Evolutionary conservation across 64 coral and sea anemone species (phyloP).

Genomic region (Actinia equina): DNA sequence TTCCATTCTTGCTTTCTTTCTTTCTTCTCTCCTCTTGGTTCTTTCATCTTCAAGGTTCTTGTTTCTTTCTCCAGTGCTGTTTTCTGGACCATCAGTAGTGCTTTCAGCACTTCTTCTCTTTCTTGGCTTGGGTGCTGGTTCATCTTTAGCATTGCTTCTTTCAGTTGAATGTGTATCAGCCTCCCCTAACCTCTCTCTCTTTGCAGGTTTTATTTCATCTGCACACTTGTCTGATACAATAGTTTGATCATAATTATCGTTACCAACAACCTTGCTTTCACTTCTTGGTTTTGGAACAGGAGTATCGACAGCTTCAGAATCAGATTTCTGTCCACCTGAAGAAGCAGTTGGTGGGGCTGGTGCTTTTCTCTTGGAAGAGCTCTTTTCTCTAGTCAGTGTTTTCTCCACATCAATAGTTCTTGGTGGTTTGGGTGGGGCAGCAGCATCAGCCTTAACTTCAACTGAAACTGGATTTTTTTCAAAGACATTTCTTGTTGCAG

Average conservation of each 20-base stretch:
- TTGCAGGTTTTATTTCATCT: not conserved
- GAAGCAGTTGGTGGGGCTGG: constrained; percentile 26
- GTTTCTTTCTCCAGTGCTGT: not conserved
- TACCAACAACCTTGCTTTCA: not conserved
- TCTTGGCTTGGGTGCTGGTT: not conserved
- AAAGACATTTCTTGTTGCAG: constrained; percentile 33
- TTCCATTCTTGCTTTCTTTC: constrained; percentile 5
- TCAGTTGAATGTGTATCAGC: not conserved
- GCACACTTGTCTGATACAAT: not conserved
- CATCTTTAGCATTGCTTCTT: not conserved
- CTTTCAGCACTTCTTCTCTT: not conserved
- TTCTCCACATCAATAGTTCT: constrained; percentile 25
- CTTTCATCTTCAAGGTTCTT: not conserved
- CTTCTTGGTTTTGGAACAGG: not conserved
- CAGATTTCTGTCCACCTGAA: not conserved
- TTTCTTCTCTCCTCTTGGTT: not conserved
- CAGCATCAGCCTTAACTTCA: not conserved
- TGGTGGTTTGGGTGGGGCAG: constrained; percentile 60
- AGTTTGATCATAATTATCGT: not conserved
- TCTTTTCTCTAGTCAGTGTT: not conserved
- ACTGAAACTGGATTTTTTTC: constrained; percentile 17
- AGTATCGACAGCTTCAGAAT: not conserved
- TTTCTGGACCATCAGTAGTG: not conserved
- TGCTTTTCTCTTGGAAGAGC: constrained; percentile 71
- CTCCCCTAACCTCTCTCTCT: not conserved